These are phyloP conservation scores for Operophtera brumata DNA, from an alignment of 2,888 invertebrate species.

Conservation along the genomic window DNA sequence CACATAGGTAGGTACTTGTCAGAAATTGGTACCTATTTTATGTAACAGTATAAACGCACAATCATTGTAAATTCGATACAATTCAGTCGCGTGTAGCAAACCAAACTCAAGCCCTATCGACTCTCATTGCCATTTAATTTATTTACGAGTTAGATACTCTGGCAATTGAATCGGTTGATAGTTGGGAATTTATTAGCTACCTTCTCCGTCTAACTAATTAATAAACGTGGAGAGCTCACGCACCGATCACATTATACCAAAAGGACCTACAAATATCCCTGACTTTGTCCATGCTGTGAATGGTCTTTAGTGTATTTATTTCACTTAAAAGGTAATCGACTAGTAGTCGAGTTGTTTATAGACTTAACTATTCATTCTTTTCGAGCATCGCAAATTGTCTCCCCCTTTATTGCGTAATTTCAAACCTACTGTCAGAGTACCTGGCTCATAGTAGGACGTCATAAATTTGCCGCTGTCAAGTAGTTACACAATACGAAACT, in stretches of 20 bases:
- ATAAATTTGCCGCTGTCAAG: too few species aligned
- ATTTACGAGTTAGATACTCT: background rate
- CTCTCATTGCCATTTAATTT: background rate
- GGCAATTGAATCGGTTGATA: background rate
- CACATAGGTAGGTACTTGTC: too few species aligned
- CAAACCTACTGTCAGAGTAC: too few species aligned
- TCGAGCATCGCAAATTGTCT: too few species aligned
- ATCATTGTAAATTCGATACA: background rate
- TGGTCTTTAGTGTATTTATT: too few species aligned
- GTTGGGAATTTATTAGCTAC: constrained; percentile 1
- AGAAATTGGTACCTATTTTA: too few species aligned
- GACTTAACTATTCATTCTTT: too few species aligned
- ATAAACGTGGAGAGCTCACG: background rate
- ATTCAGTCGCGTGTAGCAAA: constrained; percentile 1
- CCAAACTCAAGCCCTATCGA: background rate
- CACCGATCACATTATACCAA: background rate
- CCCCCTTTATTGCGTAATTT: too few species aligned
- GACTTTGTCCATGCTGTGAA: background rate
- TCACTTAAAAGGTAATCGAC: too few species aligned
- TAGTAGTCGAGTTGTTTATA: too few species aligned
- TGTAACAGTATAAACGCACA: background rate
- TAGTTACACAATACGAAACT: too few species aligned
- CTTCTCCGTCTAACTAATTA: background rate
- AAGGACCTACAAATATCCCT: background rate
- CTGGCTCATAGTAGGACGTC: too few species aligned